These are phyloP conservation scores for Lobophora halterata DNA, from an alignment of 2,888 invertebrate species.

Conservation along the genomic window DNA sequence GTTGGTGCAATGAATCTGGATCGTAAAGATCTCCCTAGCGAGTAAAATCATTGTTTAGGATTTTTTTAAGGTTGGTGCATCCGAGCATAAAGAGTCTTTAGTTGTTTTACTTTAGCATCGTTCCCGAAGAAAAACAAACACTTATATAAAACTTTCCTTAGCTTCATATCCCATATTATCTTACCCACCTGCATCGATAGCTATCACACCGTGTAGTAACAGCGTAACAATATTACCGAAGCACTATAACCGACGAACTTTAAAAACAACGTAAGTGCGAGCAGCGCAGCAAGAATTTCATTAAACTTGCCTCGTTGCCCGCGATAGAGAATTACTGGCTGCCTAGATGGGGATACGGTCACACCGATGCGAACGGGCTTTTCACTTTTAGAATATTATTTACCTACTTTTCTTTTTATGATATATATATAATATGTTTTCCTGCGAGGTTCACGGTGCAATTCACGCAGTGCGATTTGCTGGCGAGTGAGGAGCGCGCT, in stretches of 20 bases:
- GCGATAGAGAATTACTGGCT: constrained; percentile 53
- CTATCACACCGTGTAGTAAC: constrained; percentile 18
- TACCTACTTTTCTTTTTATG: too few species aligned
- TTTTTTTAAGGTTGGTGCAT: too few species aligned
- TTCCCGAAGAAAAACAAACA: background rate
- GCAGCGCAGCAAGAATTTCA: constrained; percentile 58
- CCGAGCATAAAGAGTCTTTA: too few species aligned
- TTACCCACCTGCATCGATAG: constrained; percentile 11
- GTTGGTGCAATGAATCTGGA: too few species aligned
- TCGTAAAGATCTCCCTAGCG: too few species aligned
- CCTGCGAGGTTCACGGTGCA: too few species aligned
- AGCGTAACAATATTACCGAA: constrained; percentile 15
- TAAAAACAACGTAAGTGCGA: constrained; percentile 39
- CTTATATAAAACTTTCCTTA: background rate
- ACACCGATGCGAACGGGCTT: constrained; percentile 41
- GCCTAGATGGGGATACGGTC: constrained; percentile 28
- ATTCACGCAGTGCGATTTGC: too few species aligned
- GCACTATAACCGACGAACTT: constrained; percentile 22
- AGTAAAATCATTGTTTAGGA: too few species aligned
- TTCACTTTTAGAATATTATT: too few species aligned
- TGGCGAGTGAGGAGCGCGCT: too few species aligned
- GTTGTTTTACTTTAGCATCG: too few species aligned
- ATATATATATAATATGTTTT: too few species aligned
- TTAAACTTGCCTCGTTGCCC: constrained; percentile 65
- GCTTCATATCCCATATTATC: constrained; percentile 1